Conservation (phyloP, 2,888 invertebrate genomes). For the Dicyrtoma fusca region DNA sequence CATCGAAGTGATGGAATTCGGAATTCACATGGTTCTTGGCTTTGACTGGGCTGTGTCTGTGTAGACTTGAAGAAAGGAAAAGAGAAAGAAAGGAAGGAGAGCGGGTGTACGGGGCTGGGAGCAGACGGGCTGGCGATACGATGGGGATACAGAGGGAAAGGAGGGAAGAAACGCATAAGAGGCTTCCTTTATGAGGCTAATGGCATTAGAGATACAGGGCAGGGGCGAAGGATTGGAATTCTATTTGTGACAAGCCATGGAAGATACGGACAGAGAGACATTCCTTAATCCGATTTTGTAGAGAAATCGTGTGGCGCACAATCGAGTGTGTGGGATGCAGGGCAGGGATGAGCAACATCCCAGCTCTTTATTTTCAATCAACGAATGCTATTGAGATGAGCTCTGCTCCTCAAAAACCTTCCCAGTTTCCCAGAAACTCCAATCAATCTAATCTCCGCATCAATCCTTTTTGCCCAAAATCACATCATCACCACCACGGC, state of each 20-base stretch:
- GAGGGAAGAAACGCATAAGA: constrained; percentile 30
- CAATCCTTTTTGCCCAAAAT: constrained; percentile 49
- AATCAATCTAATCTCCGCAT: constrained; percentile 50
- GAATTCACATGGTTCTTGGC: too few relatives aligned
- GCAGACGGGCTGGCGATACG: neutral
- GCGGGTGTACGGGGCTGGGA: neutral
- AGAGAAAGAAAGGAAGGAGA: constrained; percentile 3
- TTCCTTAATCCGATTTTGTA: constrained; percentile 42
- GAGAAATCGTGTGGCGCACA: constrained; percentile 44
- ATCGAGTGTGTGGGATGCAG: constrained; percentile 27
- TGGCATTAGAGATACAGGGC: constrained; percentile 34
- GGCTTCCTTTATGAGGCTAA: constrained; percentile 39
- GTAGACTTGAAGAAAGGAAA: neutral
- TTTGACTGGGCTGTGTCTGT: too few relatives aligned
- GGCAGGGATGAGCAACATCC: constrained; percentile 37
- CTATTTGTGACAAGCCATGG: constrained; percentile 40
- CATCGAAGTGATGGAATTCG: too few relatives aligned
- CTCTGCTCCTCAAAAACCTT: constrained; percentile 36
- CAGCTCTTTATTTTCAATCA: constrained; percentile 41
- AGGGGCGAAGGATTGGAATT: constrained; percentile 38
- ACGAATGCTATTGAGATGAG: constrained; percentile 37
- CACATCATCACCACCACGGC: constrained; percentile 44
- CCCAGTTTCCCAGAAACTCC: constrained; percentile 36
- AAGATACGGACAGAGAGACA: constrained; percentile 28
- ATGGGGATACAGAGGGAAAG: constrained; percentile 7